Conservation (phyloP, 2,113 vertebrate genomes). For the Semicossyphus pulcher region DNA sequence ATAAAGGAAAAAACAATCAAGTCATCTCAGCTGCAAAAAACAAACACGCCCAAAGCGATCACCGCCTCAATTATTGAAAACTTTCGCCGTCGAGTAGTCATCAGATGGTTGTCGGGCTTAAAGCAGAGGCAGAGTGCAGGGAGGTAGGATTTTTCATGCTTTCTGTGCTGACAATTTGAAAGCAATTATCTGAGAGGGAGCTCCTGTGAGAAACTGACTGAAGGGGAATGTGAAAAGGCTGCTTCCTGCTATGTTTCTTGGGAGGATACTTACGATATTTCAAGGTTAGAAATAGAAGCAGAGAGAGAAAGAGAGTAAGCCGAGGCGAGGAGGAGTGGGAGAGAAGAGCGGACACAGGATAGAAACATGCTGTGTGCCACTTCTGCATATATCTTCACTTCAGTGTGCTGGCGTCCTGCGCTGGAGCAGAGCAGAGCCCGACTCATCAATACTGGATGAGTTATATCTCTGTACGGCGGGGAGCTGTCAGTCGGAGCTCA, state of each 20-base stretch:
- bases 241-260: slow-evolving; percentile 20
- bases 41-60: slow-evolving; percentile 52
- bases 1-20: slow-evolving; percentile 13
- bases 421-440: slow-evolving; percentile 13
- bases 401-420: slow-evolving; percentile 18
- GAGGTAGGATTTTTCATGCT: slow-evolving; percentile 19
- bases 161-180: slow-evolving; percentile 60
- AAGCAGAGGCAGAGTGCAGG: slow-evolving; percentile 30
- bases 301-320: background rate
- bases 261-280: slow-evolving; percentile 32
- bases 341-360: slow-evolving; percentile 5
- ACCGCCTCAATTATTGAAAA: slow-evolving; percentile 70
- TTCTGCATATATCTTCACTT: slow-evolving; percentile 58
- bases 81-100: slow-evolving; percentile 43
- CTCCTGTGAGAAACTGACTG: slow-evolving; percentile 28
- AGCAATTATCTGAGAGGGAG: slow-evolving; percentile 55
- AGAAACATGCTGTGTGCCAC: slow-evolving; percentile 13
- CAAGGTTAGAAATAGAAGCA: slow-evolving; percentile 23
- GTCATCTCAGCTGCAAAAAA: slow-evolving; percentile 38
- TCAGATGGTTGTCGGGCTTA: slow-evolving; percentile 57
- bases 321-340: background rate
- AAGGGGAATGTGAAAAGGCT: slow-evolving; percentile 23
- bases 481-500: slow-evolving; percentile 57
- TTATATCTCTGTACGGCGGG: slow-evolving; percentile 40
- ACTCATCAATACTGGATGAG: slow-evolving; percentile 76